phyloP scores from a whole-genome alignment of 1,140 invertebrate species.

The Monochamus saltuarius region DNA sequence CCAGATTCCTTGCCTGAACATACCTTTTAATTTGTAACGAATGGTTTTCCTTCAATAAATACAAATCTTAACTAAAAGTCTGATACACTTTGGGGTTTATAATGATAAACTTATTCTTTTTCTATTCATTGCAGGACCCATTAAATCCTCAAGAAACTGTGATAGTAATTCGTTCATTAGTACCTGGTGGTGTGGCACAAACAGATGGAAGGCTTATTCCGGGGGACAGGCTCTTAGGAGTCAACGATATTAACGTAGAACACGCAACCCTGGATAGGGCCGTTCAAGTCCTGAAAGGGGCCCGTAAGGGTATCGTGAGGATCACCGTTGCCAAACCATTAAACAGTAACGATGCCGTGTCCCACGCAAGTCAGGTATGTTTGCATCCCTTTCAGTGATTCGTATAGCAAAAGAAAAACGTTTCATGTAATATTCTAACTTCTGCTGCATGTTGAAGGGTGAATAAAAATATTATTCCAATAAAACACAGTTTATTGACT shows the following conservation, averaged over 20 bases:
- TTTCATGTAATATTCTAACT: too few species aligned
- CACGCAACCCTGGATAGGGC: slow-evolving; percentile 77
- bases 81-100: background rate
- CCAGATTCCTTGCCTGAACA: too few species aligned
- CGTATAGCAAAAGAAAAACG: too few species aligned
- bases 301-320: slow-evolving; percentile 74
- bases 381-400: background rate
- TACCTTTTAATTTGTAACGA: too few species aligned
- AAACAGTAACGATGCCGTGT: slow-evolving; percentile 66
- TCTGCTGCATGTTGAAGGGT: too few species aligned
- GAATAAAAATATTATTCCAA: too few species aligned
- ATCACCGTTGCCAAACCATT: slow-evolving; percentile 87
- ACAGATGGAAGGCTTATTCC: slow-evolving; percentile 78
- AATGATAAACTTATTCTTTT: background rate
- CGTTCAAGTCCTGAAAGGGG: slow-evolving; percentile 78
- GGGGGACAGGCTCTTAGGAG: slow-evolving; percentile 81
- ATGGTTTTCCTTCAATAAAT: too few species aligned
- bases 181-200: slow-evolving; percentile 82
- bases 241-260: slow-evolving; percentile 77
- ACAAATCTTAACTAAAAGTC: too few species aligned
- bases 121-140: slow-evolving; percentile 63
- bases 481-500: too few species aligned
- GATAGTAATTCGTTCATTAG: slow-evolving; percentile 85
- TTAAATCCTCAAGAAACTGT: slow-evolving; percentile 79
- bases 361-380: slow-evolving; percentile 58